Base-by-base conservation (phyloP, 2,797 vertebrate species). In the Rhincodon typus region DNA sequence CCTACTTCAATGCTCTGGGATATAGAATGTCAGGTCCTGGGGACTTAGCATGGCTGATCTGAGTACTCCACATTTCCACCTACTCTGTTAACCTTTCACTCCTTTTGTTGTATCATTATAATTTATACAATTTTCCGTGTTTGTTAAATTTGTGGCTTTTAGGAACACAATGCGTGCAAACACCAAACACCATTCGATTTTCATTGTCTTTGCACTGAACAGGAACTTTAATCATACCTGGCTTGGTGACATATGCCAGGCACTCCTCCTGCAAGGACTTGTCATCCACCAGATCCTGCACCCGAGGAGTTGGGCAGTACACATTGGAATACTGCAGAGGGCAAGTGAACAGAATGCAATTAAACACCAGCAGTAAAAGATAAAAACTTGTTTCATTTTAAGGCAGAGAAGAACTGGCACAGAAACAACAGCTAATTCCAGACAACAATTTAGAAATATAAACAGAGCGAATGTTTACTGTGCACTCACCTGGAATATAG, bases 181-280 rank as follows among this genome's bases (percentile, higher is more conserved):
- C 25, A 4, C 13, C 86, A 53, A 57, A 34, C 30, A 21, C n/a
- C n/a, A 38, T 42, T 77, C 53, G 27, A 57, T 77, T 95, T 74
- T 53, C 94, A 94, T 53, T 74, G 23, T 15, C 38, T 12, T 94
- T 53, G 50, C n/a, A 74, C 46, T 67, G 1, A 46, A 62, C 19
- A 84, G 30, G 15, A 53, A 38, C 25, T 72, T 53, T 42, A 27
- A 72, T n/a, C 87, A 96, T 98, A 99, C 99, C 99, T 97, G 98
- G 98, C 96, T 99, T 99, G 96, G 98, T 98, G 96, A 99, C 98
- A 0, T 99, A 99, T 96, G 96, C 97, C 15, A 99, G 97, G 96
- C 99, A 99, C 96, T 99, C 99, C n/a, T 99, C 99, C 97, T 99
- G 99, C 94, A 99, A 97, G 87, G 98, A 98, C 97, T 99, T 99